Base-by-base conservation (phyloP, 2,113 vertebrate genomes). In the Pluvianellus socialis region DNA sequence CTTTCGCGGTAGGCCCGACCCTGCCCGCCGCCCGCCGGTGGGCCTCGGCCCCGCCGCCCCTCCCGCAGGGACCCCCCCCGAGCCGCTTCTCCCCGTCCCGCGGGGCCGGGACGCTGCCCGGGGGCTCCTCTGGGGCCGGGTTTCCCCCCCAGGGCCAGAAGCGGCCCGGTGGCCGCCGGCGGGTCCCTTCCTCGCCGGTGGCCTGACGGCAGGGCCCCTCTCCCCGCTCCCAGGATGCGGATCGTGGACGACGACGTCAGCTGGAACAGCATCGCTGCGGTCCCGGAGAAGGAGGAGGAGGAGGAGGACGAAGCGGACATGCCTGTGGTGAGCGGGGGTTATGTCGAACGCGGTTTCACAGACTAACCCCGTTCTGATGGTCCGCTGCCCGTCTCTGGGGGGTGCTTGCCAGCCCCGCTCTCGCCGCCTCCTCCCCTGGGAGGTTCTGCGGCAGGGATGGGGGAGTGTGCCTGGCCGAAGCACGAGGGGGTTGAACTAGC, bases 161-260 rank as follows among this genome's bases (percentile, higher is more conserved):
- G 38, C 38, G 38, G 38, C 38, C 40, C 26, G 3, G 17, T 55
- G 28, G 28, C 30, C 55, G 2, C 18, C 55, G 28, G 26, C 26
- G 16, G 33, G 18, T 18, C 33, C 70, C 12, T 9, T 12, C 38
- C 45, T 10, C 12, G 62, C 7, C 1, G 45, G 6, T 3, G 2
- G 49, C 3, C 79, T 92, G 55, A 92, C 6, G 27, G 68, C 72
- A 9, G 67, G 12, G 55, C 47, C 27, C 38, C 66, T 88, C 26
- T 79, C 38, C 13, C 47, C 52, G 16, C 61, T 35, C 26, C 28
- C 95, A 99, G 99, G 90, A 99, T 99, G 96, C 99, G 99, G 52
- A 99, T 99, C 86, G 99, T 99, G 63, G 99, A 99, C 62, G 99
- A 99, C 81, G 99, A 99, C 33, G 97, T 99, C 53, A 98, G 99